Evolutionary conservation across 2,888 invertebrate genomes (phyloP), one percentile per base, ranked within the genome.

Genomic region (Entomobrya proxima): DNA sequence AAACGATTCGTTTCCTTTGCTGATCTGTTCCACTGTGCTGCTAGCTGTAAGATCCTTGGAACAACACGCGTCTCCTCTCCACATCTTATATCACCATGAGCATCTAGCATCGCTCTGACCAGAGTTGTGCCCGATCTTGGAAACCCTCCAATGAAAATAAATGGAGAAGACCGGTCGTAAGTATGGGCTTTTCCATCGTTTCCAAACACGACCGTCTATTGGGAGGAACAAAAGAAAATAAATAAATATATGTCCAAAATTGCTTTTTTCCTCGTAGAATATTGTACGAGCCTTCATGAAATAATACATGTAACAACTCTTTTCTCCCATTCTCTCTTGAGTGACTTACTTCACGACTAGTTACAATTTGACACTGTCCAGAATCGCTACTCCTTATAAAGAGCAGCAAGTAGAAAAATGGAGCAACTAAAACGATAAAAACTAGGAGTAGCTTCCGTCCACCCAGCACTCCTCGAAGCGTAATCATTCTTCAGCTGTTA

Each of bases 31-130:
- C 98, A 99, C 92, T 98, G 98, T 91, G 96, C 95, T 89, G 98
- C 95, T 94, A 99, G 95, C 92, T 98, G 98, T 89, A 99, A 94
- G 91, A 99, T 95, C 91, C 99, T 94, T 77, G 98, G 99, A 92
- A 99, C 98, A 79, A 99, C 98, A 90, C 98, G 94, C 86, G 98
- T 97, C 93, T 99, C 99, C 93, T 98, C 98, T 21, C 98, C 98
- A 92, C 98, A 98, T 92, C 95, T 95, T 75, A 90, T 89, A 82
- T 90, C 89, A 44, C 74, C 76, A 80, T 99, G 98, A 88, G 98
- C 98, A 93, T 99, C 99, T 91, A 99, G 93, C 97, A 99, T 98
- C 89, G 98, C 98, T 91, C 99, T 94, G 96, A 98, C 97, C 90
- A 99, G 94, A 87, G 99, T 99, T 61, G 98, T 99, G 79, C 98